Base-by-base conservation (phyloP, 1,140 invertebrate species). In the Heliothis subflexa region DNA sequence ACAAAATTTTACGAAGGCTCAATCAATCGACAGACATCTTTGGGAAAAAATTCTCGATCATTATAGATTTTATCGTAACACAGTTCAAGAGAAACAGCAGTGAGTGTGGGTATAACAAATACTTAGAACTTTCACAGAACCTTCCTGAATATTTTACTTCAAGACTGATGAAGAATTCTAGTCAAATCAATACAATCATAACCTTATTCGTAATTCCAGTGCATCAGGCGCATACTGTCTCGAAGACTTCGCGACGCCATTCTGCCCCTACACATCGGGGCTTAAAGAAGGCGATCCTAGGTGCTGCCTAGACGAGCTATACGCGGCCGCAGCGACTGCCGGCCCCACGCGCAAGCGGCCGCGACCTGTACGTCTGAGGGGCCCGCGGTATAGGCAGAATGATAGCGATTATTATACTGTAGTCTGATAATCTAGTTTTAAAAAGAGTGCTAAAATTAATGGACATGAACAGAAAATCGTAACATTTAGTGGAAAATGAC, bases 191-290 rank as follows among this genome's bases (percentile, higher is more conserved):
- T 9, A 9, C 33, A 40, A 57, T 4, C 21, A 21, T 1, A 0
- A 14, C 28, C 7, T 45, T n/a, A 45, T 16, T 45, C 7, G 5
- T 14, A 2, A 10, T 73, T 45, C 14, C 83, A 96, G 96, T 0
- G 95, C 95, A 18, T 92, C 95, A 33, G 97, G 97, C 0, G 97
- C 97, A 0, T 97, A 96, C 84, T 97, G 97, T 80, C 81, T 96
- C 9, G 95, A 95, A 40, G 95, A 95, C 47, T 92, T 94, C 52
- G 86, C 95, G 54, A 95, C 96, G 4, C 97, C 97, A 0, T 97
- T 96, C 91, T 97, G 97, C 89, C 96, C 96, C 0, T 91, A 88
- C 33, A 94, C 95, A 45, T 86, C 89, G 13, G 86, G 86, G 4
- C 89, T 95, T 12, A 92, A 89, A 18, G 92, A 95, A 11, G 97